Evolutionary conservation across 2,888 invertebrate species (phyloP), one percentile per base, ranked within the genome.

Genomic region (Ichneumoninae sp.): DNA sequence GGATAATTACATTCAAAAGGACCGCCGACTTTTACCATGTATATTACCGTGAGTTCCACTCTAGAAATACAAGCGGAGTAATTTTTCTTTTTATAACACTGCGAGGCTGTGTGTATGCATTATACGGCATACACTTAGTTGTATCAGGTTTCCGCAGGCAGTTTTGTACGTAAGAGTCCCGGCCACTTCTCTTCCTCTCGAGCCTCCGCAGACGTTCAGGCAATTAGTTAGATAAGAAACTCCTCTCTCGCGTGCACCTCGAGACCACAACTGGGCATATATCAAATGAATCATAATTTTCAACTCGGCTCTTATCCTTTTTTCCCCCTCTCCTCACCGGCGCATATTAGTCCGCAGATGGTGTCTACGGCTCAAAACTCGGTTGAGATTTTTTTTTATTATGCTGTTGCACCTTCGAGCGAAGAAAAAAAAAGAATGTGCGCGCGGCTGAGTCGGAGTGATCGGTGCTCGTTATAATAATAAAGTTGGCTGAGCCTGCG

Each of bases 151-250:
- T 76, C 47, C 33, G 69, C 83, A 79, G 79, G 70, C 74, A 44
- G 44, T 40, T 19, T 47, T 22, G n/a, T 36, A 5, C 13, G 3
- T 26, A 16, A 16, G 50, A 40, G n/a, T 62, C 3, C n/a, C 16
- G 50, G 16, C 26, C 19, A 40, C 65, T 30, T 66, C 62, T 71
- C 40, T 16, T 44, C 8, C 40, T 71, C 50, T 16, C 54, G 54
- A 66, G 40, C n/a, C 26, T 52, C 54, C 44, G 69, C 83, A 75
- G 79, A 83, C 79, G 65, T 79, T 75, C 26, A 40, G 65, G 75
- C 83, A 83, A 83, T 83, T 83, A 83, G 83, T 74, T 22, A 75
- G 79, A 83, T 83, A 83, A 83, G 83, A 83, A 76, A 76, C 52
- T 75, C 68, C 30, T 69, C 36, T 83, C 50, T 83, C 79, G 75